Percentiles rank a stretch among this genome's conserved stretches.
Evolutionary conservation across 2,113 vertebrate genomes (phyloP).

Genomic region (Sminthopsis crassicaudata): DNA sequence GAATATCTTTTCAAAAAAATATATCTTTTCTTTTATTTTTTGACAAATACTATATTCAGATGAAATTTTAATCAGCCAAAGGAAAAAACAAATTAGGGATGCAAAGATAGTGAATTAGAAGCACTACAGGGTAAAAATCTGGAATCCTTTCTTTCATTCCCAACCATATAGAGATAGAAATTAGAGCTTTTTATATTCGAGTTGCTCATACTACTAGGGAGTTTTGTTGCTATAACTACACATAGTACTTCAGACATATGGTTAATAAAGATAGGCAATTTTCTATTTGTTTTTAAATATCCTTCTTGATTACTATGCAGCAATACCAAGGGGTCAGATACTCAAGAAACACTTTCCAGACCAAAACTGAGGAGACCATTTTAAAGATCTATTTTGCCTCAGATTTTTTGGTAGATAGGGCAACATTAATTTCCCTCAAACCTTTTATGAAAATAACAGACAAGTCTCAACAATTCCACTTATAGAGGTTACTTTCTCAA

Average conservation of each 20-base stretch:
- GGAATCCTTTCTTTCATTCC: neutral
- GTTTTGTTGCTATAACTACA: neutral
- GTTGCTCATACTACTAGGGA: neutral
- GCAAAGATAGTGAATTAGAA: neutral
- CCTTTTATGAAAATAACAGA: neutral
- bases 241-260: neutral
- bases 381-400: neutral
- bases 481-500: conserved; percentile 4
- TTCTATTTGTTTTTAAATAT: neutral
- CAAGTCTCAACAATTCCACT: conserved; percentile 7
- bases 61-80: neutral
- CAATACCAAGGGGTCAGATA: neutral
- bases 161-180: neutral
- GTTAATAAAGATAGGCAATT: neutral
- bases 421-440: neutral
- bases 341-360: neutral
- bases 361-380: neutral
- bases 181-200: neutral
- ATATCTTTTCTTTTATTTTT: too few relatives aligned
- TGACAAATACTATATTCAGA: neutral
- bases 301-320: neutral
- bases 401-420: neutral
- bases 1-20: neutral
- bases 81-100: neutral
- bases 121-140: neutral